A percentile compares a stretch with the other conserved stretches of the same genome.
These are phyloP conservation scores for Lindbergichthys nudifrons DNA, from an alignment of 2,797 vertebrate species.

Conservation along the genomic window DNA sequence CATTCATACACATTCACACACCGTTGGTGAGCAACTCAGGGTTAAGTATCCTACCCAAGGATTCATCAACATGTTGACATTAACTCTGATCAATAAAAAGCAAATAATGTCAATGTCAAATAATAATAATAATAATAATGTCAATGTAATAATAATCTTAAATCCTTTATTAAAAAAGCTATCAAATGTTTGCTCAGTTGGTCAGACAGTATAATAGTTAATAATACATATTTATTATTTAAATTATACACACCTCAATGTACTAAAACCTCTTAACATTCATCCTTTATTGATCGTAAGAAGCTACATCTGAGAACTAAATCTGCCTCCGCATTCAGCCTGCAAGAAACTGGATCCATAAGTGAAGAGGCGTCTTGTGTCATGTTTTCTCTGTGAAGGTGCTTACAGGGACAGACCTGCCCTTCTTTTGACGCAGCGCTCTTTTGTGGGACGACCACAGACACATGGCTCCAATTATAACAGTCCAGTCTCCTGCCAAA, in stretches of 20 bases:
- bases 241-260: conserved; percentile 4
- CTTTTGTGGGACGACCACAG: conserved; percentile 62
- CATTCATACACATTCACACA: too few relatives aligned
- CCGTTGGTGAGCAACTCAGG: too few relatives aligned
- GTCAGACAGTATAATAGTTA: neutral
- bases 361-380: conserved; percentile 11
- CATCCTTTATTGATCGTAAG: neutral
- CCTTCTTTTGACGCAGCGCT: conserved; percentile 50
- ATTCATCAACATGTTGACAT: too few relatives aligned
- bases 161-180: too few relatives aligned
- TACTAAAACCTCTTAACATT: neutral
- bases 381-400: conserved; percentile 39
- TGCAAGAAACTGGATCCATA: neutral
- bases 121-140: too few relatives aligned
- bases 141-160: too few relatives aligned
- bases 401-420: conserved; percentile 52
- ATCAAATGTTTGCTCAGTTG: too few relatives aligned
- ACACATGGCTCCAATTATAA: conserved; percentile 75
- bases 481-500: conserved; percentile 59
- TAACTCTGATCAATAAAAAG: too few relatives aligned
- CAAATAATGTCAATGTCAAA: too few relatives aligned
- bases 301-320: conserved; percentile 1
- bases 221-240: neutral
- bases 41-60: too few relatives aligned
- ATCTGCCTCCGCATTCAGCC: neutral